Percentiles rank a stretch among this genome's conserved stretches.
Conservation (phyloP, 2,888 invertebrate genomes). For the Dione vanillae region DNA sequence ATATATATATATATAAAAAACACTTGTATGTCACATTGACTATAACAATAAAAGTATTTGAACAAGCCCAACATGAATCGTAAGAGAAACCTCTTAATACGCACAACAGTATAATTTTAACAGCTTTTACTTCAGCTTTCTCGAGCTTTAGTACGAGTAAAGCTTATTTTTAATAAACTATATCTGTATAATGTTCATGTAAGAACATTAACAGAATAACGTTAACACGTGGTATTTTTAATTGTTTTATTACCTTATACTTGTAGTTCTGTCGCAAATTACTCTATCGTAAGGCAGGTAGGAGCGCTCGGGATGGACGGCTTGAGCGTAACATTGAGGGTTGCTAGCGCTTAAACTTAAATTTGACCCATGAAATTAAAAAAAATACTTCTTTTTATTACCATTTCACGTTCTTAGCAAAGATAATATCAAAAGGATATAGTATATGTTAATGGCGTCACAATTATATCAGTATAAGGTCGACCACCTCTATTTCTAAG, state of each 20-base stretch:
- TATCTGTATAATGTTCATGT: background rate
- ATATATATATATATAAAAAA: background rate
- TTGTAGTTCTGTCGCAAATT: slow-evolving; percentile 45
- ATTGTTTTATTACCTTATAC: background rate
- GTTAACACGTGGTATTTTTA: slow-evolving; percentile 2
- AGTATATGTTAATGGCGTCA: slow-evolving; percentile 12
- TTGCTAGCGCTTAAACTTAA: slow-evolving; percentile 54
- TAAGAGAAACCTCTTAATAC: slow-evolving; percentile 31
- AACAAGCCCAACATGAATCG: background rate
- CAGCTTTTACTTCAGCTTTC: slow-evolving; percentile 40
- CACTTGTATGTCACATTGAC: background rate
- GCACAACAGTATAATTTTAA: slow-evolving; percentile 35
- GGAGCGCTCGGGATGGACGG: slow-evolving; percentile 69
- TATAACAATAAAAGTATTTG: slow-evolving; percentile 1
- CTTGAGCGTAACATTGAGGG: slow-evolving; percentile 72
- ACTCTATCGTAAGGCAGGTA: slow-evolving; percentile 71
- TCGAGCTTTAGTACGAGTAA: slow-evolving; percentile 31
- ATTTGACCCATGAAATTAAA: slow-evolving; percentile 24
- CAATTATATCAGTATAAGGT: slow-evolving; percentile 35
- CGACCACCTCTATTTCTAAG: slow-evolving; percentile 44
- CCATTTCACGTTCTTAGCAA: background rate
- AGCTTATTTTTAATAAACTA: slow-evolving; percentile 12
- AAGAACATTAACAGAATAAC: background rate
- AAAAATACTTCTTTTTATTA: no score
- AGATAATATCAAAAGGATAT: background rate